These are phyloP conservation scores for Oncorhynchus nerka DNA, from an alignment of 2,113 vertebrate genomes.

Conservation along the genomic window DNA sequence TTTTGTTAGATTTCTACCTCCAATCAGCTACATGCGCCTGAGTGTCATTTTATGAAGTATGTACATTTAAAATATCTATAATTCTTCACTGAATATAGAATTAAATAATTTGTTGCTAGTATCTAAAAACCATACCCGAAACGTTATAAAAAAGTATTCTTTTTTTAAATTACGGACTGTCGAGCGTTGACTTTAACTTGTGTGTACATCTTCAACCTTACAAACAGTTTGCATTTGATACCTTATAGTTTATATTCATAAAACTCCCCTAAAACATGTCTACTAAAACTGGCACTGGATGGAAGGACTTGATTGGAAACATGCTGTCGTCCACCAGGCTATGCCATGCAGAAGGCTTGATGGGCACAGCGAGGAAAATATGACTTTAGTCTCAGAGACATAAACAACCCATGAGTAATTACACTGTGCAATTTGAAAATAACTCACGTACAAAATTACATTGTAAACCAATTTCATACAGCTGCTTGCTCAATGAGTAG, in stretches of 20 bases:
- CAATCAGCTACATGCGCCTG: too few relatives aligned
- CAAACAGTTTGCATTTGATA: not conserved
- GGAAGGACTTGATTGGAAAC: slow-evolving; percentile 55
- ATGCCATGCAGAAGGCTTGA: too few relatives aligned
- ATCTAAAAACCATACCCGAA: too few relatives aligned
- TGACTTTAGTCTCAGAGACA: slow-evolving; percentile 59
- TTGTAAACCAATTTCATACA: slow-evolving; percentile 72
- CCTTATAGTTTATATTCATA: slow-evolving; percentile 2
- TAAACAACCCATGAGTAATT: slow-evolving; percentile 72
- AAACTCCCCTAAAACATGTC: slow-evolving; percentile 17
- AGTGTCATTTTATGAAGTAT: too few relatives aligned
- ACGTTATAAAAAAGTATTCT: too few relatives aligned
- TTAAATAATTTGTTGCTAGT: too few relatives aligned
- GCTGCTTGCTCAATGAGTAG: slow-evolving; percentile 53
- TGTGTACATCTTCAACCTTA: not conserved
- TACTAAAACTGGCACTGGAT: slow-evolving; percentile 29
- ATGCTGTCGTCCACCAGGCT: slow-evolving; percentile 22
- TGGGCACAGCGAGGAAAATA: slow-evolving; percentile 50
- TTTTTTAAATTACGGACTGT: too few relatives aligned
- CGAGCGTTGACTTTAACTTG: too few relatives aligned
- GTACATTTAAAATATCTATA: too few relatives aligned
- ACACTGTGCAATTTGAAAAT: slow-evolving; percentile 75
- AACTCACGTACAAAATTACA: slow-evolving; percentile 75
- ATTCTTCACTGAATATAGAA: too few relatives aligned
- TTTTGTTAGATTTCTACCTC: too few relatives aligned